Base-by-base conservation (phyloP, 2,888 invertebrate genomes). In the Drosophila maculinotata region DNA sequence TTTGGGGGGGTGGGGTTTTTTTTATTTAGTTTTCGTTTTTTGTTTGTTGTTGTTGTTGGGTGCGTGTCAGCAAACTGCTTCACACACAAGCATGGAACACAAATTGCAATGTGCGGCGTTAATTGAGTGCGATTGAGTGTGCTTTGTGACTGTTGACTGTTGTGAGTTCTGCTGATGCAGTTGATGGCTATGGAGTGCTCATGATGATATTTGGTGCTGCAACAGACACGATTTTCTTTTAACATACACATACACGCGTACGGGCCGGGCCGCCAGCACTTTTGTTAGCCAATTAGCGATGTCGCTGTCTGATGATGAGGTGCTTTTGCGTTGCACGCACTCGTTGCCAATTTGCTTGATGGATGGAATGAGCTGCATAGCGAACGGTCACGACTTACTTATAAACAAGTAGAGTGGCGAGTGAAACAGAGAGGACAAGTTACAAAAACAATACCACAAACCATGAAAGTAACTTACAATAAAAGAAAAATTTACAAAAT, bases 261-360 rank as follows among this genome's bases (percentile, higher is more conserved):
- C 20, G 33, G 31, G 30, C 44, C 12, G 26, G 47, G 35, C 52
- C 64, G 56, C 62, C 71, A 73, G 66, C 79, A 57, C 47, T 66
- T 57, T 45, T 57, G 71, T 83, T 87, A 81, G 85, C 87, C 87
- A 81, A 87, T 81, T 87, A 81, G 87, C 87, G 84, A 77, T 80
- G 79, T 75, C 59, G 51, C 75, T 77, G 78, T 63, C 69, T 80
- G 87, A 80, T 77, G 84, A 86, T 86, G 84, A 77, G 63, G 60
- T 81, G 73, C 73, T 53, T 56, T 58, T 58, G 64, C 78, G 64
- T 76, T 74, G 63, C 67, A 66, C 52, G n/a, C n/a, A n/a, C n/a
- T n/a, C n/a, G n/a, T 71, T 63, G 60, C 80, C 84, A 83, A 86
- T 77, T 83, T 79, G 64, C 68, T 73, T 68, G 68, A 58, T 74